Conservation (phyloP, 2,888 invertebrate genomes). For the Tricholauxania praeusta region DNA sequence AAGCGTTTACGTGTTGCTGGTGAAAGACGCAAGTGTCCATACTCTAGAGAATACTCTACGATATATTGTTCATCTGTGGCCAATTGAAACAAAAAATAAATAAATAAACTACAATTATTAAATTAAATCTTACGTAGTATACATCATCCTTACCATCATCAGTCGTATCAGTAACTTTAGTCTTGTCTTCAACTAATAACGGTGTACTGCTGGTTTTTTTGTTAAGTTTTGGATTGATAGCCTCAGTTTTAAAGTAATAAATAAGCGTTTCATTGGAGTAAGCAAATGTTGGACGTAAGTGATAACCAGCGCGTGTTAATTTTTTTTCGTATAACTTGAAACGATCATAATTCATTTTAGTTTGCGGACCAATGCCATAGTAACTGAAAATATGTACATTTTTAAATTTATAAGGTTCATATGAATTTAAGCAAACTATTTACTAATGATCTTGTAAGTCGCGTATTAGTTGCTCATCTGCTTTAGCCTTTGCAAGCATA, state of each 20-base stretch:
- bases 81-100: too few species aligned
- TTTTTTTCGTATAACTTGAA: slow-evolving; percentile 56
- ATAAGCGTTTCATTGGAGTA: slow-evolving; percentile 58
- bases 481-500: slow-evolving; percentile 53
- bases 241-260: slow-evolving; percentile 54
- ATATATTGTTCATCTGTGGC: slow-evolving; percentile 91
- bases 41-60: slow-evolving; percentile 97
- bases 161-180: neutral
- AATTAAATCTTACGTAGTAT: neutral
- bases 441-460: slow-evolving; percentile 57
- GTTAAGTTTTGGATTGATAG: slow-evolving; percentile 45
- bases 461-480: slow-evolving; percentile 56
- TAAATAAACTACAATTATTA: too few species aligned
- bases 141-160: slow-evolving; percentile 42
- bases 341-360: slow-evolving; percentile 53
- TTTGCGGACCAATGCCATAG: slow-evolving; percentile 63
- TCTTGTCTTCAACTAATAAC: slow-evolving; percentile 31
- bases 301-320: slow-evolving; percentile 51
- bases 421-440: slow-evolving; percentile 25
- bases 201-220: slow-evolving; percentile 44
- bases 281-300: slow-evolving; percentile 54
- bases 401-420: neutral
- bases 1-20: slow-evolving; percentile 86
- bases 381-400: slow-evolving; percentile 48
- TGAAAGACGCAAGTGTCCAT: slow-evolving; percentile 93